Evolutionary conservation across 2,113 vertebrate species (phyloP).

Genomic region (Oryzias melastigma): DNA sequence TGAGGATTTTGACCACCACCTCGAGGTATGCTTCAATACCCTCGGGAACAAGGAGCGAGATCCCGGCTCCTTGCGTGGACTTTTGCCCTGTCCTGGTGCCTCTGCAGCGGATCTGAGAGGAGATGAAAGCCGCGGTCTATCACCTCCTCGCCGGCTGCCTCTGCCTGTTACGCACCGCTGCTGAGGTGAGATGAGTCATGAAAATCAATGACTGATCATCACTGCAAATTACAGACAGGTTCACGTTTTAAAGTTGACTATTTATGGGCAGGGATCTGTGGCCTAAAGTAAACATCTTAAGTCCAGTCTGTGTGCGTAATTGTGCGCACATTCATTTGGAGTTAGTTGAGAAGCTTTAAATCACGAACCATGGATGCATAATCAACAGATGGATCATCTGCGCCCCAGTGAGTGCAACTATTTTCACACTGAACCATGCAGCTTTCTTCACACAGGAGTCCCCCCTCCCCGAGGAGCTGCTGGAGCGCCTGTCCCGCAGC

Average conservation of each 20-base stretch:
- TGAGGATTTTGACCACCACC: slow-evolving; percentile 27
- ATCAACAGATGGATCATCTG: background rate
- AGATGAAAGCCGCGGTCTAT: slow-evolving; percentile 74
- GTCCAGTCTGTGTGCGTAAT: slow-evolving; percentile 19
- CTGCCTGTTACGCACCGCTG: slow-evolving; percentile 64
- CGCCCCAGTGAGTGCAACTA: background rate
- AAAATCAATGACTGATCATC: background rate
- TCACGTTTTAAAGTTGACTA: background rate
- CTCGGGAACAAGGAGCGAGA: slow-evolving; percentile 59
- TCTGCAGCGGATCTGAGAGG: slow-evolving; percentile 60
- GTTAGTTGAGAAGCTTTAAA: background rate
- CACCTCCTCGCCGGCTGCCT: slow-evolving; percentile 70
- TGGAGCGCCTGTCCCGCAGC: slow-evolving; percentile 89
- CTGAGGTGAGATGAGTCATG: slow-evolving; percentile 57
- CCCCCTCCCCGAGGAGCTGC: slow-evolving; percentile 88
- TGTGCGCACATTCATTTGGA: slow-evolving; percentile 12
- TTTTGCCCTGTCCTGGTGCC: slow-evolving; percentile 49
- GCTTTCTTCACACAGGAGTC: slow-evolving; percentile 80
- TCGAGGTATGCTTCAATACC: slow-evolving; percentile 61
- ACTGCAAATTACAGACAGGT: background rate
- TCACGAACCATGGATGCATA: background rate
- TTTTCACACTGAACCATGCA: background rate
- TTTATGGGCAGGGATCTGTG: too few relatives aligned
- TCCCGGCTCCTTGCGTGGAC: slow-evolving; percentile 55
- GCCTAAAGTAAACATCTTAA: background rate